Conservation (phyloP, 2,113 vertebrate species). For the Zosterops hypoxanthus region DNA sequence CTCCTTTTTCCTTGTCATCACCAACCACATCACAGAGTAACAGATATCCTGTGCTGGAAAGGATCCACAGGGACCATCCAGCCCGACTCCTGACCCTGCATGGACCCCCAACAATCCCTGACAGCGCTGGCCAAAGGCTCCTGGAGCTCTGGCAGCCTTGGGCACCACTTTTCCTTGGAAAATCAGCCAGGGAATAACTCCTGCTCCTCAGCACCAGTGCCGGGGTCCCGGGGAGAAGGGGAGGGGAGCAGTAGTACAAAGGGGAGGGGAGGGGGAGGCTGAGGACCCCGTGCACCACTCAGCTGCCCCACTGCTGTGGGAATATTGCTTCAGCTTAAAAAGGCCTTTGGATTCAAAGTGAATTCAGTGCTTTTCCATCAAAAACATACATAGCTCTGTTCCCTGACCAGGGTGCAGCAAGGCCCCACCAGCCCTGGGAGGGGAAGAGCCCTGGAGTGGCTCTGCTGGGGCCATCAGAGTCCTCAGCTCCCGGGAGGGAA, state of each 20-base stretch:
- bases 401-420: not conserved
- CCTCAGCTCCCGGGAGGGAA: not conserved
- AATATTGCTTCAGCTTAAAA: slow-evolving; percentile 60
- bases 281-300: not conserved
- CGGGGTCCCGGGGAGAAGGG: rapidly evolving
- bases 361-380: slow-evolving; percentile 50
- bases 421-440: not conserved
- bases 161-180: not conserved
- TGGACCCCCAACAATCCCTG: not conserved
- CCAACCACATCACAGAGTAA: not conserved
- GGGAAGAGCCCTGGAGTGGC: not conserved
- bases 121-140: not conserved
- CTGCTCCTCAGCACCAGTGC: not conserved
- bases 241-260: not conserved
- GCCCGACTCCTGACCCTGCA: not conserved
- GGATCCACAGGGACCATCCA: not conserved
- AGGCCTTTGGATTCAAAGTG: slow-evolving; percentile 68
- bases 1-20: not conserved
- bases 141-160: not conserved
- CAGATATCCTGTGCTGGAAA: not conserved
- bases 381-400: not conserved
- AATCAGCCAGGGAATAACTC: not conserved
- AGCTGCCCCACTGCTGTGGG: not conserved
- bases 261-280: not conserved
- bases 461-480: not conserved